These are phyloP conservation scores for Sebastes elongatus DNA, from an alignment of 2,797 vertebrate species.

Conservation along the genomic window DNA sequence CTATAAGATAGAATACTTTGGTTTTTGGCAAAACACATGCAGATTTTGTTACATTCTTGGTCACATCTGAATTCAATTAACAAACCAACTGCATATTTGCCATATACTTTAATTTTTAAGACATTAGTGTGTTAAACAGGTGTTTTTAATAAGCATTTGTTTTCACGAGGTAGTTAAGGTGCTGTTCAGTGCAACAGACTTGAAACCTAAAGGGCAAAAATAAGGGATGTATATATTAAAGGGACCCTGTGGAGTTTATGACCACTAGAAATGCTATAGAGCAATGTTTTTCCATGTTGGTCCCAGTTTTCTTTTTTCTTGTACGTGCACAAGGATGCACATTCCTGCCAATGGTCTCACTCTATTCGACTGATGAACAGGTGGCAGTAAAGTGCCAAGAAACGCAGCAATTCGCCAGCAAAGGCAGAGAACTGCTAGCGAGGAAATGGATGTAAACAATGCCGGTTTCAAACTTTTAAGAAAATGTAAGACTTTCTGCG, in stretches of 20 bases:
- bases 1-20: slow-evolving; percentile 16
- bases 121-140: not conserved
- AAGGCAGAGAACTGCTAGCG: not conserved
- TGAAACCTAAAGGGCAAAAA: not conserved
- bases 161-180: not conserved
- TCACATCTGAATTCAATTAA: slow-evolving; percentile 22
- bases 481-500: not conserved
- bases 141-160: not conserved
- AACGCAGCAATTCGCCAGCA: not conserved
- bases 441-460: not conserved
- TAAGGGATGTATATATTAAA: not conserved
- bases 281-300: not conserved
- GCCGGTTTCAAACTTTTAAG: not conserved
- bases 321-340: no score
- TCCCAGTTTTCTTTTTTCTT: not conserved
- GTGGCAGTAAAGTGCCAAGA: no score
- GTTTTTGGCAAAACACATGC: slow-evolving; percentile 13
- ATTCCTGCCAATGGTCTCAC: not conserved
- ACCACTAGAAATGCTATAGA: not conserved
- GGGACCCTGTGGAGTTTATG: not conserved
- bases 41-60: slow-evolving; percentile 6
- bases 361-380: no score
- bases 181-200: not conserved
- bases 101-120: not conserved
- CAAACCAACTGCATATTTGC: slow-evolving; percentile 28